Evolutionary conservation across 2,888 invertebrate genomes (phyloP), one percentile per base, ranked within the genome.

Genomic region (Mythimna loreyi): DNA sequence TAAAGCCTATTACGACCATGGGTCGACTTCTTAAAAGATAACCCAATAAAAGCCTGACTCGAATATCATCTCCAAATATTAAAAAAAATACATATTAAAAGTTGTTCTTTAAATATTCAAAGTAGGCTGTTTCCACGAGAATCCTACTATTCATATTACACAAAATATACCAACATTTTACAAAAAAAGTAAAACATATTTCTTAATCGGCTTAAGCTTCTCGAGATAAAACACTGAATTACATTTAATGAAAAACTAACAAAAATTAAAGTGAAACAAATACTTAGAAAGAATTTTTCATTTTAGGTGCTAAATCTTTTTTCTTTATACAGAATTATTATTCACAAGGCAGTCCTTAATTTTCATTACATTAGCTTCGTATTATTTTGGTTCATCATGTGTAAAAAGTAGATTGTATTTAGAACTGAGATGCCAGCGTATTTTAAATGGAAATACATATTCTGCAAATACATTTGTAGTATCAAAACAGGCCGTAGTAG

Each of bases 341-440:
- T 75, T 78, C 74, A 43, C n/a, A 33, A 68, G 47, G n/a, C 52
- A 43, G 21, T 57, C 53, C 47, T 62, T 50, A 68, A 60, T 80
- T 72, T 80, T 68, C 76, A n/a, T 80, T 72, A 49, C 53, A 76
- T 80, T 76, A 70, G 63, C 50, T 63, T 16, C 16, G 21, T 57
- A 55, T 63, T 58, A 65, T 56, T 62, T 56, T 71, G 72, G 23
- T 60, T n/a, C 28, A 56, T 23, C 52, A 66, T 50, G 52, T 57
- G 70, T 60, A 55, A 68, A 67, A 65, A 25, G 23, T 1, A 52
- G 47, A 65, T 68, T 66, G 74, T 52, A 50, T 58, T 43, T 21
- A n/a, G 16, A 50, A 43, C 8, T 47, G 21, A n/a, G n/a, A 5
- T 52, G n/a, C 52, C 58, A 47, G 19, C 55, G 16, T 45, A 62